Evolutionary conservation across 2,113 vertebrate genomes (phyloP), one percentile per base, ranked within the genome.

Genomic region (Nothobranchius kuhntae): DNA sequence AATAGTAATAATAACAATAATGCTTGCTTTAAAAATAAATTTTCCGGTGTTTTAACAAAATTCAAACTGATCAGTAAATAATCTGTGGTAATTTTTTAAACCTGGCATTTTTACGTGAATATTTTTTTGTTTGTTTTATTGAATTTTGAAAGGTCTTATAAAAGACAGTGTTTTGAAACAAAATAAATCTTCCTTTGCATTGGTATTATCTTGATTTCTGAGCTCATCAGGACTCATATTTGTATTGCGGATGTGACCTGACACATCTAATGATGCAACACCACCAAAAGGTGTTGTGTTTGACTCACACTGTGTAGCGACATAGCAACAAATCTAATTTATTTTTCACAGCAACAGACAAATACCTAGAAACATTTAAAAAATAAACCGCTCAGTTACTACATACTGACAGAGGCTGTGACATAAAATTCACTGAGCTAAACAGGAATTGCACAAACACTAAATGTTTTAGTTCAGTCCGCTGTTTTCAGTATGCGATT

Each of bases 401-500:
- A 55, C 45, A 64, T 6, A 30, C 30, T 4, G 30, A 3, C 30
- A 14, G 21, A 53, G 24, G 38, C 48, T 3, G 6, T 45, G 21
- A 8, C 44, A 54, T 73, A 61, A 58, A 73, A 55, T 69, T 52
- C 61, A 17, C 26, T 13, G 56, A 51, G 17, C 54, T 8, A 26
- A 57, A 50, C 2, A 68, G 24, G 3, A 61, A 45, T 12, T 45
- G 30, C 70, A 46, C 13, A 13, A 65, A 7, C 17, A 44, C 7
- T 38, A 6, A 74, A 62, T 61, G 58, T 61, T 40, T 3, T 54
- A 38, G 35, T 75, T 64, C 1, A 36, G 30, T 24, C 13, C 38
- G n/a, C 36, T 53, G 9, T 59, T 36, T 74, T 78, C 48, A 61
- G 26, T 65, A 24, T 61, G 60, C 82, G 63, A 62, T 86, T 66